These are phyloP conservation scores for Aradophagus sp. DNA, from an alignment of 1,140 invertebrate species.

Conservation along the genomic window DNA sequence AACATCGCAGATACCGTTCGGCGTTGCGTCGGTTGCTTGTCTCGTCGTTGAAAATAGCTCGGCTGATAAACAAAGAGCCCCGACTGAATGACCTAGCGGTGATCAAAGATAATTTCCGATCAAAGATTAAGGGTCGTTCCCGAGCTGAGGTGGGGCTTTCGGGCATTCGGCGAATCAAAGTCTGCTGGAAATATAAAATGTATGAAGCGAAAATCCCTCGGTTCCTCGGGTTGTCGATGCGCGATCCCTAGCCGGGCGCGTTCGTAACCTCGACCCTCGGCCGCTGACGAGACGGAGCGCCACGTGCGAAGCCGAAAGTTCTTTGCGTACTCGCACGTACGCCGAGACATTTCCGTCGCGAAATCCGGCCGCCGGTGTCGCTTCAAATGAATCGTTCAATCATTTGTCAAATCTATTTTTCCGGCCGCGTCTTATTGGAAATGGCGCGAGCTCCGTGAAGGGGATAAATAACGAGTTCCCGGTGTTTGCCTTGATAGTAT, in stretches of 20 bases:
- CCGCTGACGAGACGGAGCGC: neutral
- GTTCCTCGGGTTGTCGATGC: constrained; percentile 44
- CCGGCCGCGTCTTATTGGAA: constrained; percentile 28
- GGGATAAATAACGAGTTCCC: constrained; percentile 28
- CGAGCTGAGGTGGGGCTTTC: constrained; percentile 55
- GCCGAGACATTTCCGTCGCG: constrained; percentile 18
- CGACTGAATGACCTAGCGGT: constrained; percentile 58
- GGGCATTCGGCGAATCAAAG: constrained; percentile 69
- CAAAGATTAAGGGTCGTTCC: constrained; percentile 71
- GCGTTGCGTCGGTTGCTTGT: constrained; percentile 10
- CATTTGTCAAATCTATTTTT: constrained; percentile 44
- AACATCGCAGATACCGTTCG: constrained; percentile 26
- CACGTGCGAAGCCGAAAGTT: constrained; percentile 32
- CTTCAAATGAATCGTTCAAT: constrained; percentile 38
- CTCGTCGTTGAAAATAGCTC: constrained; percentile 2
- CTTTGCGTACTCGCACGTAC: constrained; percentile 34
- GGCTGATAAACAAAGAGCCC: constrained; percentile 45
- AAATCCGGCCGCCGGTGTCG: constrained; percentile 13
- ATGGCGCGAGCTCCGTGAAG: constrained; percentile 12
- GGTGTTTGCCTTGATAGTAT: neutral
- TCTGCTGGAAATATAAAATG: constrained; percentile 71
- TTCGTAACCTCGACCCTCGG: constrained; percentile 8
- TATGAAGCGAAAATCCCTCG: constrained; percentile 69
- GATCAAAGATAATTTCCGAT: constrained; percentile 72
- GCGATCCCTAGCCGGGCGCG: constrained; percentile 30